These are phyloP conservation scores for Diaphora mendica DNA, from an alignment of 2,888 invertebrate genomes.

Conservation along the genomic window DNA sequence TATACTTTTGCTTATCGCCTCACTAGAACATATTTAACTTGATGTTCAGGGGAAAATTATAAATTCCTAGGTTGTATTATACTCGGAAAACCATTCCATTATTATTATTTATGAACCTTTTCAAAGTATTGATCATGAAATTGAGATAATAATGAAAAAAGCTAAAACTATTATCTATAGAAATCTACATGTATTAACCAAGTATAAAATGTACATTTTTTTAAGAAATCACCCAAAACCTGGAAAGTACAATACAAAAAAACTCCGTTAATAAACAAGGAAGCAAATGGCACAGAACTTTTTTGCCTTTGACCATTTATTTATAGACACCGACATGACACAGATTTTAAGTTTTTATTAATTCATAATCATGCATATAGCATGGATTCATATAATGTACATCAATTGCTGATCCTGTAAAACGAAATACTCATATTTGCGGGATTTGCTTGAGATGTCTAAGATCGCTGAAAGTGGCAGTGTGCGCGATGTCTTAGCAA, in stretches of 20 bases:
- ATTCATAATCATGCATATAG: neutral
- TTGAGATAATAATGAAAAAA: neutral
- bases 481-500: slow-evolving; percentile 82
- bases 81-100: neutral
- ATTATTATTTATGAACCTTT: neutral
- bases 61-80: neutral
- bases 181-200: neutral
- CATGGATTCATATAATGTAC: neutral
- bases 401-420: neutral
- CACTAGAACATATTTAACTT: neutral
- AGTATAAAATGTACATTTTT: neutral
- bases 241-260: neutral
- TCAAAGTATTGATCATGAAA: neutral
- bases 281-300: too few species aligned
- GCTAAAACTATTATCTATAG: too few species aligned
- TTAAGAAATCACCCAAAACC: neutral
- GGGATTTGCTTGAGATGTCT: neutral
- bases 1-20: neutral
- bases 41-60: neutral
- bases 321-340: neutral
- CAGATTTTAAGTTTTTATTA: neutral
- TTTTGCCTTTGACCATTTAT: neutral
- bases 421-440: neutral
- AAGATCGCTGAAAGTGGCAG: slow-evolving; percentile 50
- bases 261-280: too few species aligned